Percentiles rank a stretch among this genome's conserved stretches.
These are phyloP conservation scores for Todiramphus chloris DNA, from an alignment of 2,113 vertebrate species.

Conservation along the genomic window DNA sequence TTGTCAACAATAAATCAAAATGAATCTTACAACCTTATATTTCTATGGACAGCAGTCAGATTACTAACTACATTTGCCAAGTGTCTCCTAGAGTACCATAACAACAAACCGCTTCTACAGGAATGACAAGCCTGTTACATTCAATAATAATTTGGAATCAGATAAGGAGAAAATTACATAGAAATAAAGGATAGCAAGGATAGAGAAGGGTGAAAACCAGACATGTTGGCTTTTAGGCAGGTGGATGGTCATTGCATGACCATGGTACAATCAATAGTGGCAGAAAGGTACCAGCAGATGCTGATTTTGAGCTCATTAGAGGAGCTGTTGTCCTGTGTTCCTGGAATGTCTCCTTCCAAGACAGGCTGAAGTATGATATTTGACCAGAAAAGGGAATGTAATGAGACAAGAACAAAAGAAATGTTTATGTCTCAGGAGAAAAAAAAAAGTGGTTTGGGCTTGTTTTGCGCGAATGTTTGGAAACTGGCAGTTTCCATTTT, in stretches of 20 bases:
- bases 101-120: background rate
- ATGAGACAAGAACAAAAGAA: background rate
- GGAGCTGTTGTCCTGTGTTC: background rate
- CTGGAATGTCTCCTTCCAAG: background rate
- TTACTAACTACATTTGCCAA: background rate
- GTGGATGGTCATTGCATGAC: background rate
- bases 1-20: background rate
- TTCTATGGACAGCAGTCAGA: background rate
- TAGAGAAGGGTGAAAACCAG: background rate
- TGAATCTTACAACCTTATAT: background rate
- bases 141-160: background rate
- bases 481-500: background rate
- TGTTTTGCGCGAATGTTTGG: background rate
- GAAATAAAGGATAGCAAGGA: background rate
- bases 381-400: background rate
- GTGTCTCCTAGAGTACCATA: background rate
- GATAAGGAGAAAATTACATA: background rate
- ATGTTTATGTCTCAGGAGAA: background rate
- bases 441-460: background rate
- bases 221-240: background rate
- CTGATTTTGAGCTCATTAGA: background rate
- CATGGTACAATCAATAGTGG: rapidly evolving
- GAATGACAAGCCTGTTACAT: background rate
- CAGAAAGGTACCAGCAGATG: background rate
- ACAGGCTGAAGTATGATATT: background rate